These are phyloP conservation scores for Archilochus colubris DNA, from an alignment of 2,113 vertebrate genomes.

Conservation along the genomic window DNA sequence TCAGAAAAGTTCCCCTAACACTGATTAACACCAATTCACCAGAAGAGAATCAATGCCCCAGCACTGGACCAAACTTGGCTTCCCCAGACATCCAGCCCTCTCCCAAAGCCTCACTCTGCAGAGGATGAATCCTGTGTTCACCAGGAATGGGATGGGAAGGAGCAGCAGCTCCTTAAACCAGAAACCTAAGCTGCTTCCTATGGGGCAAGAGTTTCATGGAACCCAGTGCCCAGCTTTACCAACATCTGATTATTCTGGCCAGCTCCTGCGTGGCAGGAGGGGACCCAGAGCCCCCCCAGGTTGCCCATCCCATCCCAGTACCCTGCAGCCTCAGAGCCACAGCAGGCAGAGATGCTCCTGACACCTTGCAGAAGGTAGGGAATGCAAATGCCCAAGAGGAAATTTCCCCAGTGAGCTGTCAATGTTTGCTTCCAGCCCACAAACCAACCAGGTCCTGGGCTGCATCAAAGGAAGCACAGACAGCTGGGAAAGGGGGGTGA, in stretches of 20 bases:
- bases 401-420: no score
- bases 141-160: neutral
- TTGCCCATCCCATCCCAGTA: neutral
- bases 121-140: neutral
- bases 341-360: neutral
- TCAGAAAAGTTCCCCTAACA: neutral
- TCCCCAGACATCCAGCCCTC: neutral
- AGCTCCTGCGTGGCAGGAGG: neutral
- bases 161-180: neutral
- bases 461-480: no score
- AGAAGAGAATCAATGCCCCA: neutral
- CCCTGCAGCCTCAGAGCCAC: neutral
- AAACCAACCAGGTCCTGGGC: no score
- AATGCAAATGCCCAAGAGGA: neutral
- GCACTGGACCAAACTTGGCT: neutral
- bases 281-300: neutral
- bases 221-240: neutral
- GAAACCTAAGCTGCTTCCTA: neutral
- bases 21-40: neutral
- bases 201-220: neutral
- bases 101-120: neutral
- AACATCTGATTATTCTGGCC: neutral
- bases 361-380: no score
- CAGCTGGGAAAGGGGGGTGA: no score
- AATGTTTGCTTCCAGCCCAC: no score